These are phyloP conservation scores for Drosophila flavopinicola DNA, from an alignment of 2,888 invertebrate species.

Conservation along the genomic window DNA sequence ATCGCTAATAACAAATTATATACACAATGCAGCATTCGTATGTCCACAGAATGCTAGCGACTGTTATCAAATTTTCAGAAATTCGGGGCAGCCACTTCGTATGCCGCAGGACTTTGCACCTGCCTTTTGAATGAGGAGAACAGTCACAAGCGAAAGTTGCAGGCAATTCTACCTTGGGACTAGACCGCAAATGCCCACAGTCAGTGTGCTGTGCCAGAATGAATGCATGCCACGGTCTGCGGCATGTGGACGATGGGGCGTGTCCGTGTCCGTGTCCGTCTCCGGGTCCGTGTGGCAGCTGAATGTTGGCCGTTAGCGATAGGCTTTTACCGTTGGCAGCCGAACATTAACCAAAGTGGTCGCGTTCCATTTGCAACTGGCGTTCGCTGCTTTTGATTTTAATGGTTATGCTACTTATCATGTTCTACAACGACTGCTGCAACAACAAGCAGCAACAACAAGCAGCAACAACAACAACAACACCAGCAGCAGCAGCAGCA, in stretches of 20 bases:
- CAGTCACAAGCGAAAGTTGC: too few species aligned
- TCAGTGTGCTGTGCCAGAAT: constrained; percentile 20
- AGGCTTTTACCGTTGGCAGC: constrained; percentile 61
- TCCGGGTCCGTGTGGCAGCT: constrained; percentile 26
- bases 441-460: too few species aligned
- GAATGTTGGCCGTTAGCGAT: constrained; percentile 48
- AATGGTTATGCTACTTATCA: constrained; percentile 78
- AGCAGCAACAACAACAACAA: constrained; percentile 6
- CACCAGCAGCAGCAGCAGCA: constrained; percentile 7
- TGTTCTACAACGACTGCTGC: constrained; percentile 50
- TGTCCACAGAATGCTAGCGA: constrained; percentile 21
- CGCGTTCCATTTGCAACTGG: constrained; percentile 73
- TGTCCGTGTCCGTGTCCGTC: too few species aligned
- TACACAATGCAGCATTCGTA: too few species aligned
- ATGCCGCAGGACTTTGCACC: constrained; percentile 12
- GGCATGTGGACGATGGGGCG: constrained; percentile 29
- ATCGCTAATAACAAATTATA: too few species aligned
- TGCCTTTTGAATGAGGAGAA: neutral
- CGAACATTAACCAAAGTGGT: constrained; percentile 77
- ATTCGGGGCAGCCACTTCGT: constrained; percentile 3
- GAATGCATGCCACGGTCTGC: constrained; percentile 42
- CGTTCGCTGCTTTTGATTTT: constrained; percentile 68
- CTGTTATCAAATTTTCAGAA: constrained; percentile 4
- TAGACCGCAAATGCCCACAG: constrained; percentile 10
- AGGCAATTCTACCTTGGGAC: constrained; percentile 7